A percentile compares a stretch with the other conserved stretches of the same genome.
Evolutionary conservation across 1,140 invertebrate species (phyloP).

Genomic region (Oreohelix idahoensis): DNA sequence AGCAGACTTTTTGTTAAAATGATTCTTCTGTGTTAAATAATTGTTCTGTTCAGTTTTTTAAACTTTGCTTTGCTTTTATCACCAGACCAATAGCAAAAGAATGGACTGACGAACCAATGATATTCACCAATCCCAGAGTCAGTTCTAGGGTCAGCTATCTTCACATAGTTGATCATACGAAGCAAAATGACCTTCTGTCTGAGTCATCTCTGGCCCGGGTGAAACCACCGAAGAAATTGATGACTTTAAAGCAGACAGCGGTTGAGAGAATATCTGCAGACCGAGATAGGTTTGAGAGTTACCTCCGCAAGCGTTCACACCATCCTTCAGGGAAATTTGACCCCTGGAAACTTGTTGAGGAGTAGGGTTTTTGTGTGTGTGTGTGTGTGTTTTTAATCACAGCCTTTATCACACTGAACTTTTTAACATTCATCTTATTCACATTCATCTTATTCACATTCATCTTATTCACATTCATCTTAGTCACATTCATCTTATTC

Average conservation of each 20-base stretch:
- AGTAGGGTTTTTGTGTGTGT: constrained; percentile 22
- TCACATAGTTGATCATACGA: background rate
- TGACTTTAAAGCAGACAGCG: constrained; percentile 28
- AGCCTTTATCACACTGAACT: no score
- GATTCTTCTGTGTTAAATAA: no score
- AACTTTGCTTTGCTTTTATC: background rate
- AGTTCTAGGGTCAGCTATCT: background rate
- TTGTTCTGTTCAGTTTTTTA: no score
- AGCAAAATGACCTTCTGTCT: background rate
- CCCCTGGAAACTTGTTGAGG: constrained; percentile 60
- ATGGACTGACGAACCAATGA: constrained; percentile 3
- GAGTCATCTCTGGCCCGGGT: background rate
- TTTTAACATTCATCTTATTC: no score
- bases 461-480: no score
- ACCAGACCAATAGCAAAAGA: background rate
- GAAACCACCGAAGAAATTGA: background rate
- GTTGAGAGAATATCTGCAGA: constrained; percentile 49
- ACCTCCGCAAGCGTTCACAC: constrained; percentile 55
- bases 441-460: no score
- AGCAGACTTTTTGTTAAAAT: no score
- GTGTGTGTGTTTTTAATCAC: background rate
- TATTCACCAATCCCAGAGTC: constrained; percentile 18
- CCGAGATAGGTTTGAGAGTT: constrained; percentile 52
- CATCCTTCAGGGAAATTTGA: constrained; percentile 58
- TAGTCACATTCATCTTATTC: no score